These are phyloP conservation scores for Acromyrmex charruanus DNA, from an alignment of 1,140 invertebrate species.

Conservation along the genomic window DNA sequence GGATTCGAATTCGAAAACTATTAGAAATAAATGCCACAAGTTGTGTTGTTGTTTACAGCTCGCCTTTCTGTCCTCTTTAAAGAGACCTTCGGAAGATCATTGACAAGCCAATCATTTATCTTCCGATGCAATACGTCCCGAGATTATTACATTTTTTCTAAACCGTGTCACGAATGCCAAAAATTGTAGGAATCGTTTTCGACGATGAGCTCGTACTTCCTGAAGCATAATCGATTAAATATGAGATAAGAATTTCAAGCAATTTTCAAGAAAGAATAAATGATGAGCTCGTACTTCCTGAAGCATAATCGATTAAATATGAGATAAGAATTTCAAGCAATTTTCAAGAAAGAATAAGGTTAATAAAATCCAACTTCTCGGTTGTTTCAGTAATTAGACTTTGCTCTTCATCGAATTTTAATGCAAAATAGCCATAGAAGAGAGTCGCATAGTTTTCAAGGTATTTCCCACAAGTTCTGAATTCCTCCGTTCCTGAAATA, in stretches of 20 bases:
- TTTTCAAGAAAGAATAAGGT: background rate
- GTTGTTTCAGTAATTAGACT: background rate
- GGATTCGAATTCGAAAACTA: slow-evolving; percentile 14
- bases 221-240: background rate
- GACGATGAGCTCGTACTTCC: too few relatives aligned
- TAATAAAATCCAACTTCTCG: background rate
- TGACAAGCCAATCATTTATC: background rate
- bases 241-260: background rate
- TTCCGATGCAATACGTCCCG: background rate
- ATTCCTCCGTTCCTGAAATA: background rate
- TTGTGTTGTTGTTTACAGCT: background rate
- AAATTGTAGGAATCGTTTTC: background rate
- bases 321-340: background rate
- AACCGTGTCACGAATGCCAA: background rate
- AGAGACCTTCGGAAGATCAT: background rate
- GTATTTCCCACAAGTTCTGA: background rate
- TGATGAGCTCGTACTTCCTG: too few relatives aligned
- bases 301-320: background rate
- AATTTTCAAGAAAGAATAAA: background rate
- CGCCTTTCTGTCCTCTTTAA: slow-evolving; percentile 16
- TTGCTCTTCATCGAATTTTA: background rate
- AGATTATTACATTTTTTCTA: background rate
- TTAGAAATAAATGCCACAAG: slow-evolving; percentile 17
- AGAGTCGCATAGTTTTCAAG: background rate
- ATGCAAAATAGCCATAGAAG: background rate